Base-by-base conservation (phyloP, 2,797 vertebrate species). In the Sebastolobus altivelis region DNA sequence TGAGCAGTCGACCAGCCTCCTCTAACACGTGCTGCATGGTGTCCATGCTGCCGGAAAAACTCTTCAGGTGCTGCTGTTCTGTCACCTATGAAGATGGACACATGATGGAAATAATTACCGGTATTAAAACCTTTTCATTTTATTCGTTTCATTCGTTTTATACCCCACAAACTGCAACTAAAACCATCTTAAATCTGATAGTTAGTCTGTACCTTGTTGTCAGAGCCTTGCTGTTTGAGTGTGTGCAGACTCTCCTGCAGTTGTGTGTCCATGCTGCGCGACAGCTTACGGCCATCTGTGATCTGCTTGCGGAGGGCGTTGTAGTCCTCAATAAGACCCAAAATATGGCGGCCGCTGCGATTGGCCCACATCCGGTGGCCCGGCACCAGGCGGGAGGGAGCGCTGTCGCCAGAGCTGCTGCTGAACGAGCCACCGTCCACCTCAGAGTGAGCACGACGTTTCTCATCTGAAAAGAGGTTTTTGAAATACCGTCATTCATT, bases 241-340 rank as follows among this genome's bases (percentile, higher is more conserved):
- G 85, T 4, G 54, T 75, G 81, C 79, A 93, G 56, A 62, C 88
- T 91, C 18, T 96, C 95, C 54, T 95, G 95, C 71, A 97, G 89
- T 4, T 94, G 94, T 18, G 83, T 0, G 71, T 97, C 96, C 95
- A 97, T 95, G 83, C 92, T 85, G 10, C 65, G 85, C 1, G 97
- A 92, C 73, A 97, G 92, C 67, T 92, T 95, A 40, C 94, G 95
- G 2, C 97, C 97, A 80, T 97, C 97, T 0, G 90, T 88, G 78
- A 99, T 97, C 84, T 97, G 97, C 52, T 95, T 97, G 67, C 95
- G 93, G 25, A 99, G 96, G 8, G 97, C 97, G 0, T 94, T 94
- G 31, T 98, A 97, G 93, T 99, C 97, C 87, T 98, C 97, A 0
- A 97, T 93, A 79, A 98, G 92, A 1, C 97, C 98, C 33, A 99